These are phyloP conservation scores for Coptodon bakossiorum DNA, from an alignment of 2,113 vertebrate species.

Conservation along the genomic window DNA sequence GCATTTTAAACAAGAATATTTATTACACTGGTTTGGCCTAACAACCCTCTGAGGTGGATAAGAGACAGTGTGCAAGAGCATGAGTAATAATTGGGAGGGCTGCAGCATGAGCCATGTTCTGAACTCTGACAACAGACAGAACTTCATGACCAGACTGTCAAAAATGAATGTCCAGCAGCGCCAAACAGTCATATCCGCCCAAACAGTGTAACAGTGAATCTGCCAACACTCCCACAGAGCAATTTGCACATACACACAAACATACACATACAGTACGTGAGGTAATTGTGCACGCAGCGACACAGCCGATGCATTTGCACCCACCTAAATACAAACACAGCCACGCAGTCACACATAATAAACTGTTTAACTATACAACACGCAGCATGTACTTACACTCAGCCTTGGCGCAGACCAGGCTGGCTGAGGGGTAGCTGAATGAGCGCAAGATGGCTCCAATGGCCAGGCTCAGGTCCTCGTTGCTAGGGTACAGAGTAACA, in stretches of 20 bases:
- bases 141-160: conserved; percentile 51
- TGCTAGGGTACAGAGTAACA: conserved; percentile 90
- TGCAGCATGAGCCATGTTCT: conserved; percentile 22
- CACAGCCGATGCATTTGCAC: not conserved
- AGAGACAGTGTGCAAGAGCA: conserved; percentile 6
- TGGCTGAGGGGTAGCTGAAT: conserved; percentile 89
- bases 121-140: conserved; percentile 46
- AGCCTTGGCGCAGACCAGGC: conserved; percentile 91
- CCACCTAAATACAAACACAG: not conserved
- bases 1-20: conserved; percentile 50
- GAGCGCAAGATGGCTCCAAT: conserved; percentile 85
- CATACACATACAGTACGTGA: not conserved
- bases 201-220: conserved; percentile 6
- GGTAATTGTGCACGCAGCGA: not conserved
- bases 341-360: not conserved
- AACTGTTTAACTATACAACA: not conserved
- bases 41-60: conserved; percentile 31
- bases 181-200: conserved; percentile 36
- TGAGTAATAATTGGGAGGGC: conserved; percentile 33
- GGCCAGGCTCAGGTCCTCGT: conserved; percentile 89
- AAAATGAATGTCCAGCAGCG: conserved; percentile 26
- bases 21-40: conserved; percentile 37
- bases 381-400: conserved; percentile 78
- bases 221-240: conserved; percentile 35
- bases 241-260: conserved; percentile 3